Evolutionary conservation across 1,140 invertebrate genomes (phyloP).

Genomic region (Adoxophyes honmai): DNA sequence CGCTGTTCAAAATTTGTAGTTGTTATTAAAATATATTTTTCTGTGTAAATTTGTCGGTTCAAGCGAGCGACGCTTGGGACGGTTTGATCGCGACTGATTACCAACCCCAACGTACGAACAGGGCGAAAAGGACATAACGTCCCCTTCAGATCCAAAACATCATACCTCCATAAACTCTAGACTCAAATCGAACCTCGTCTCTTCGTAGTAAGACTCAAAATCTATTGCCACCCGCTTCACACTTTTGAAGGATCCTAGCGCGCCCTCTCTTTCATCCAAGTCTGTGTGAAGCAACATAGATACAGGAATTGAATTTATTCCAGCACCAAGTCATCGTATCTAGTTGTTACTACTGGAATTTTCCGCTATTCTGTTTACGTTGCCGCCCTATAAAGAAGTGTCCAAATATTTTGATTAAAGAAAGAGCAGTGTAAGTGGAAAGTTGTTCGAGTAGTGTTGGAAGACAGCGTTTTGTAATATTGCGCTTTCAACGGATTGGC

Average conservation of each 20-base stretch:
- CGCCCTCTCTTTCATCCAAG: conserved; percentile 54
- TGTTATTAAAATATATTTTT: conserved; percentile 16
- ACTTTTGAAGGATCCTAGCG: conserved; percentile 57
- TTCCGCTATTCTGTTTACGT: neutral
- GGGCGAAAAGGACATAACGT: conserved; percentile 67
- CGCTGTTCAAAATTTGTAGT: conserved; percentile 2
- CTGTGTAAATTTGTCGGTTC: conserved; percentile 28
- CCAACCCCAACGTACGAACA: conserved; percentile 48
- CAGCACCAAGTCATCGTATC: conserved; percentile 36
- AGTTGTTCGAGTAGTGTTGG: neutral
- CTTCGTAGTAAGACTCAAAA: conserved; percentile 11
- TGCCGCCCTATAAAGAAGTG: neutral
- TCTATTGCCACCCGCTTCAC: conserved; percentile 21
- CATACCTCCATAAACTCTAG: conserved; percentile 20
- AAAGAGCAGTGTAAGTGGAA: neutral
- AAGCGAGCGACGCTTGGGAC: conserved; percentile 59
- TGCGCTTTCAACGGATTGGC: neutral
- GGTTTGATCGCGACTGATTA: conserved; percentile 67
- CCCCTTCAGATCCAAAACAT: conserved; percentile 23
- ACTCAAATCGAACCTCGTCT: conserved; percentile 26
- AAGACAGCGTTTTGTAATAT: neutral
- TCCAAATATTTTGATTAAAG: neutral
- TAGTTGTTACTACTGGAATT: conserved; percentile 27
- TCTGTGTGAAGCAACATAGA: conserved; percentile 57
- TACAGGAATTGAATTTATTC: conserved; percentile 69